Conservation (phyloP, 2,113 vertebrate genomes). For the Bos indicus region DNA sequence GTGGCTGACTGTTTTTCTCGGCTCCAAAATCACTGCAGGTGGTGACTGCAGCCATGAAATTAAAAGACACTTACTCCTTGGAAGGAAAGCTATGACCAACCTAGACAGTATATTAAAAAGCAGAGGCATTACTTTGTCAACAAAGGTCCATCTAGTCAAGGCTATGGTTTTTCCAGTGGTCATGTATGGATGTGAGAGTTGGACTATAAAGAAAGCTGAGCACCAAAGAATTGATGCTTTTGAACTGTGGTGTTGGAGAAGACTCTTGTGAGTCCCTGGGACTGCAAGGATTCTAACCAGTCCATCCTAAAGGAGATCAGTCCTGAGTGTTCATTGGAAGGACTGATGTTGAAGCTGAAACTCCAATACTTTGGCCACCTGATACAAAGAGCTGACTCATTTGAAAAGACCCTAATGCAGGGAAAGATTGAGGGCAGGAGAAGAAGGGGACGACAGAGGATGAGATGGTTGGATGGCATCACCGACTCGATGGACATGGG, state of each 20-base stretch:
- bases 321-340: not conserved
- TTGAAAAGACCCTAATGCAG: not conserved
- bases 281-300: not conserved
- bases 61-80: not conserved
- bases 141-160: not conserved
- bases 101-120: not conserved
- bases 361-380: not conserved
- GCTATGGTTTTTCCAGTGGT: not conserved
- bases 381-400: not conserved
- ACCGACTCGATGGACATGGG: not conserved
- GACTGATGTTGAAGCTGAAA: not conserved
- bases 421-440: not conserved
- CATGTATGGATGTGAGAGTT: not conserved
- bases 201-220: not conserved
- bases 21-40: not conserved
- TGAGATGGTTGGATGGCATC: not conserved
- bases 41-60: not conserved
- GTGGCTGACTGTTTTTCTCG: not conserved
- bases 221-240: rapidly evolving
- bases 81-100: not conserved
- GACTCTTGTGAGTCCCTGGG: not conserved
- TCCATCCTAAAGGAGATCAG: not conserved
- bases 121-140: not conserved
- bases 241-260: not conserved
- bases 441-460: not conserved